Evolutionary conservation across 2,797 vertebrate species (phyloP), one percentile per base, ranked within the genome.

Genomic region (Myotis findleyi): DNA sequence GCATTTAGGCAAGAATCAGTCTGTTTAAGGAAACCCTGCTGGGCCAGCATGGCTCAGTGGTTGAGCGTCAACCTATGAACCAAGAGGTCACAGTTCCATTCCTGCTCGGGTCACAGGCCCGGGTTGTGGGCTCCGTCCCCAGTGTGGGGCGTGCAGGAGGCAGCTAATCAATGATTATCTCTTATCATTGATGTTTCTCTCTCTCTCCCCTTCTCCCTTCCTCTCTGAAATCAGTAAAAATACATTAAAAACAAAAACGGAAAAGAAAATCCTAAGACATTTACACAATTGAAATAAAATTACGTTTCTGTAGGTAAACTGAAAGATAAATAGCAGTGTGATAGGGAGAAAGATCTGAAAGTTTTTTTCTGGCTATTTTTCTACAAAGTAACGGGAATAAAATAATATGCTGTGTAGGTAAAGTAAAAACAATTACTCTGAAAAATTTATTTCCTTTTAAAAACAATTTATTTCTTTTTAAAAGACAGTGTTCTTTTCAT

Each of bases 231-330:
- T 6, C 25, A 62, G 13, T 62, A 62, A 62, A 14, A 62, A 62
- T 62, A 30, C 25, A 62, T 62, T 59, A 27, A 62, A 59, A 62
- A 62, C 57, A 62, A 51, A 51, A 51, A 51, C 16, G 5, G 27
- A 30, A 62, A 62, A 27, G 59, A 96, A 92, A 89, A 36, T 17
- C 62, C 62, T 87, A 97, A 80, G 20, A 87, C 44, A 71, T 41
- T 57, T 55, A 16, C 5, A 59, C 38, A 86, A 59, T 12, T n/a
- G 33, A 97, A 95, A 83, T 92, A 94, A 92, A 91, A 93, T 81
- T 30, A 13, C 2, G 85, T 73, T 81, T 85, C 69, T 87, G 10
- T 36, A 83, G 44, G 68, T 36, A 25, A 87, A 62, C 1, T 36
- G 72, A 82, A 91, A 77, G 14, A 38, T 17, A 72, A 81, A 79